These are phyloP conservation scores for Lissocephala sabroskyi DNA, from an alignment of 2,888 invertebrate genomes.

Conservation along the genomic window DNA sequence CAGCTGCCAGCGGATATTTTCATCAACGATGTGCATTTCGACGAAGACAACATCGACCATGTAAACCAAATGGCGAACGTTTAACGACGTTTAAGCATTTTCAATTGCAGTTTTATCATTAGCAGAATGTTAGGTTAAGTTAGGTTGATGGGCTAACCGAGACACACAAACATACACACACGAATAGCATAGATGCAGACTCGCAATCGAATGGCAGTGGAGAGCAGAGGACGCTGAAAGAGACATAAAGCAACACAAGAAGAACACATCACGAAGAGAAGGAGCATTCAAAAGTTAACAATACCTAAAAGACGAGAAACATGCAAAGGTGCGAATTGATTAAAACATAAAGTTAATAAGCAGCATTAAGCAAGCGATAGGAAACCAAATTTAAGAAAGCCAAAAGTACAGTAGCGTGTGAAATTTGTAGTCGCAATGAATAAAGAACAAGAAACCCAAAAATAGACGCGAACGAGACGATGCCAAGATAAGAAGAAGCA, in stretches of 20 bases:
- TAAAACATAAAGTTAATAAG: slow-evolving; percentile 55
- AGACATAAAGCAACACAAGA: slow-evolving; percentile 14
- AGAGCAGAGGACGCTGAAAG: slow-evolving; percentile 2
- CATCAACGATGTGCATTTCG: slow-evolving; percentile 69
- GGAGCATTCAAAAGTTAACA: slow-evolving; percentile 69
- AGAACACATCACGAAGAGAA: slow-evolving; percentile 35
- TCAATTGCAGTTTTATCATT: slow-evolving; percentile 49
- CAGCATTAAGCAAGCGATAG: slow-evolving; percentile 18
- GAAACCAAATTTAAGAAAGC: slow-evolving; percentile 22
- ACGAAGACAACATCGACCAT: slow-evolving; percentile 65
- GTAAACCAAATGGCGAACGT: slow-evolving; percentile 71
- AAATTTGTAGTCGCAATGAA: slow-evolving; percentile 48
- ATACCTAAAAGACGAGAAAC: slow-evolving; percentile 64
- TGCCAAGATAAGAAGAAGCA: slow-evolving; percentile 28
- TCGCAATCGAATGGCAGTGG: slow-evolving; percentile 10
- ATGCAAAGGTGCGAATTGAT: slow-evolving; percentile 64
- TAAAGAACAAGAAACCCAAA: too few relatives aligned
- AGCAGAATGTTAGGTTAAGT: slow-evolving; percentile 46
- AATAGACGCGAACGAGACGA: too few relatives aligned
- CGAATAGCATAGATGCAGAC: slow-evolving; percentile 3
- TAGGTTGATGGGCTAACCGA: slow-evolving; percentile 2
- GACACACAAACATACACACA: slow-evolving; percentile 5
- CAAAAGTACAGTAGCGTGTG: slow-evolving; percentile 44
- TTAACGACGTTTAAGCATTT: slow-evolving; percentile 58
- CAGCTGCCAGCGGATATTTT: slow-evolving; percentile 66